phyloP scores from a whole-genome alignment of 2,888 invertebrate genomes.

The Julus scanicus region DNA sequence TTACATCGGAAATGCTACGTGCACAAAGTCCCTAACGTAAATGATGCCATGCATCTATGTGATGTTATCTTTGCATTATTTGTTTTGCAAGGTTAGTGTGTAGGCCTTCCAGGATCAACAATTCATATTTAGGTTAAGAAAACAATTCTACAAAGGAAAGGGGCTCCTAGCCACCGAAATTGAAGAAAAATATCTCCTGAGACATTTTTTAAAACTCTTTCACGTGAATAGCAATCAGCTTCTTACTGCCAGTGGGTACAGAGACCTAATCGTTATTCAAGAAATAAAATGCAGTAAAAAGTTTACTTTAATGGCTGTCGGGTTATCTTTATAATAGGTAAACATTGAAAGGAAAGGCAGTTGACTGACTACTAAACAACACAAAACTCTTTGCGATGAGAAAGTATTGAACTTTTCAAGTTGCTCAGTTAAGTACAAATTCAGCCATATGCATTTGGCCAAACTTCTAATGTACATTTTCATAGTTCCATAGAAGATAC shows the following conservation, averaged over 20 bases:
- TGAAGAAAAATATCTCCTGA: neutral
- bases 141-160: neutral
- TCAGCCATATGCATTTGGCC: too few relatives aligned
- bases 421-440: too few relatives aligned
- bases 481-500: too few relatives aligned
- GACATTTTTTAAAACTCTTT: neutral
- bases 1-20: neutral
- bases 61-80: constrained; percentile 8
- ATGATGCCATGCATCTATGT: neutral
- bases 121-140: constrained; percentile 24
- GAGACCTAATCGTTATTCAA: neutral
- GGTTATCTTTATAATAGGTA: neutral
- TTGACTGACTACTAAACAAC: neutral
- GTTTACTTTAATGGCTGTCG: neutral
- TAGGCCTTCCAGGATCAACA: neutral
- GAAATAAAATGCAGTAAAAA: neutral
- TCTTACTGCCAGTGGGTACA: neutral
- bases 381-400: too few relatives aligned
- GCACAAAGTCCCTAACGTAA: neutral
- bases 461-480: too few relatives aligned
- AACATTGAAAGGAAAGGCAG: neutral
- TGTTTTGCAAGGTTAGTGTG: neutral
- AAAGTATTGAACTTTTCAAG: too few relatives aligned
- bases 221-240: neutral
- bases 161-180: neutral